These are phyloP conservation scores for Orientallactaga sibirica DNA, from an alignment of 2,797 vertebrate species.

Conservation along the genomic window DNA sequence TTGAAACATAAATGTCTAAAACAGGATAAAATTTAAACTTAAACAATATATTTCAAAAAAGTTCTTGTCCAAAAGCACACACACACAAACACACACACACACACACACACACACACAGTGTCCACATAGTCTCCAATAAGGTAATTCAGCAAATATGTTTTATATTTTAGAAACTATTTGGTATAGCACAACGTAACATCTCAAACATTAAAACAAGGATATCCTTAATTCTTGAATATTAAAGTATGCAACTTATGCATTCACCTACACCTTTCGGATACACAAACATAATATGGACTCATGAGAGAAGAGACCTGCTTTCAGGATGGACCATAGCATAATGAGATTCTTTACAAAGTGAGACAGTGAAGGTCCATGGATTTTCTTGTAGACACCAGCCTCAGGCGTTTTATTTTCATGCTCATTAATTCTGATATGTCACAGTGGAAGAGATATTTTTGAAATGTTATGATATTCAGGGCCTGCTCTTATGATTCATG, in stretches of 20 bases:
- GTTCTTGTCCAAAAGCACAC: not conserved
- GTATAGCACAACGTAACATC: not conserved
- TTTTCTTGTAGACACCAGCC: slow-evolving; percentile 41
- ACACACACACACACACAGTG: not conserved
- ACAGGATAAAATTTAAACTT: not conserved
- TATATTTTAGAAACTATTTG: not conserved
- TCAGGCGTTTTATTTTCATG: slow-evolving; percentile 69
- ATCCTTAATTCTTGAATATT: not conserved
- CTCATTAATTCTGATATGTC: slow-evolving; percentile 76
- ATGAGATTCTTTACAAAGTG: not conserved
- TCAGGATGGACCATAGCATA: not conserved
- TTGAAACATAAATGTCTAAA: not conserved
- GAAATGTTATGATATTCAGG: slow-evolving; percentile 72
- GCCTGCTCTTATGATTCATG: slow-evolving; percentile 62
- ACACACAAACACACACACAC: not conserved
- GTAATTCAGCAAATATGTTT: not conserved
- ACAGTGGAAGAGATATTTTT: slow-evolving; percentile 60
- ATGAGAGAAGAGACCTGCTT: not conserved
- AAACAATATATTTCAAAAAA: not conserved
- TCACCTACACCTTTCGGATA: not conserved
- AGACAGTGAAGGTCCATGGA: not conserved
- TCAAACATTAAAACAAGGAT: not conserved
- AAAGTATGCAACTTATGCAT: not conserved
- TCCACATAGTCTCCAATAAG: not conserved
- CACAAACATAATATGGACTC: not conserved